Conservation (phyloP, 2,113 vertebrate species). For the Anthoscopus minutus region DNA sequence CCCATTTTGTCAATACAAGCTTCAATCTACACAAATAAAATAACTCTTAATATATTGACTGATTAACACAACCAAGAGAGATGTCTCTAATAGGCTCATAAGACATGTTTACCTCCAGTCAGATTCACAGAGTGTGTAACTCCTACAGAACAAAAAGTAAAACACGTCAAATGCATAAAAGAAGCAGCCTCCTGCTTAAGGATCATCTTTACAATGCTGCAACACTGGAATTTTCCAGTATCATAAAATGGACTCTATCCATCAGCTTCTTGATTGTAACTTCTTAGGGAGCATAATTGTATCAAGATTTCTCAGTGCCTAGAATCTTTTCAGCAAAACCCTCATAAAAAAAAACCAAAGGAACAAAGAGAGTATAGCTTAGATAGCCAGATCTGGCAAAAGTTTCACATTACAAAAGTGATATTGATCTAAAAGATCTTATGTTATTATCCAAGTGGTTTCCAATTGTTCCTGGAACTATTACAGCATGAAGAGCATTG, state of each 20-base stretch:
- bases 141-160: background rate
- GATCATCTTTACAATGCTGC: background rate
- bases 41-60: background rate
- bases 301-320: conserved; percentile 3
- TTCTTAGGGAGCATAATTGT: background rate
- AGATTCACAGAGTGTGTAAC: background rate
- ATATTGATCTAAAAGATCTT: conserved; percentile 65
- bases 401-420: conserved; percentile 52
- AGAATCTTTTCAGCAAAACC: conserved; percentile 51
- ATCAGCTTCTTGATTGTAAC: conserved; percentile 8
- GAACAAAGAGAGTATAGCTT: background rate
- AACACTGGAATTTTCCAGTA: background rate
- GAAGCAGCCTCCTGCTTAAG: conserved; percentile 6
- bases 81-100: background rate
- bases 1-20: background rate
- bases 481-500: conserved; percentile 56
- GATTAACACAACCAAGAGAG: background rate
- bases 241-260: background rate
- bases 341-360: background rate
- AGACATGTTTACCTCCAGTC: background rate
- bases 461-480: conserved; percentile 74
- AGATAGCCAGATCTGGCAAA: conserved; percentile 54
- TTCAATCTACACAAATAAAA: background rate
- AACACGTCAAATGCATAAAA: background rate
- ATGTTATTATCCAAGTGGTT: conserved; percentile 68